Evolutionary conservation across 2,113 vertebrate species (phyloP).

Genomic region (Tympanuchus pallidicinctus): DNA sequence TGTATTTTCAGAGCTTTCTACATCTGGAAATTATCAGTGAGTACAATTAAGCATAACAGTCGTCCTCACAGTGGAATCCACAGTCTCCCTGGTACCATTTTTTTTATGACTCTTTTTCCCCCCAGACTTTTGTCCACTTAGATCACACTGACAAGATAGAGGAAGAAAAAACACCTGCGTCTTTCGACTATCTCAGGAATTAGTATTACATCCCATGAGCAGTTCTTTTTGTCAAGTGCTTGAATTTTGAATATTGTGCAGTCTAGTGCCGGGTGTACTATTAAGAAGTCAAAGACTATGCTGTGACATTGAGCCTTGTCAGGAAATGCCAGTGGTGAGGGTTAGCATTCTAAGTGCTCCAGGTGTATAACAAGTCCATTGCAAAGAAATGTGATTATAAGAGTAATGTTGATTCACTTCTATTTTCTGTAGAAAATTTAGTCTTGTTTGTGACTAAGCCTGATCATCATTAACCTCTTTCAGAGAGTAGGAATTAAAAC

Average conservation of each 20-base stretch:
- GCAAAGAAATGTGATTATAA: not conserved
- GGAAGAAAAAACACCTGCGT: not conserved
- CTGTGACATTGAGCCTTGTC: not conserved
- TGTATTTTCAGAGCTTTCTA: not conserved
- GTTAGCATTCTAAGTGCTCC: not conserved
- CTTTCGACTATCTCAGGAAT: not conserved
- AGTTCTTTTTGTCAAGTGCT: not conserved
- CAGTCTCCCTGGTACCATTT: not conserved
- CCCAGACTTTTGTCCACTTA: not conserved
- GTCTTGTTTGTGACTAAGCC: not conserved
- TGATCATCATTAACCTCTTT: not conserved
- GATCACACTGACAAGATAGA: not conserved
- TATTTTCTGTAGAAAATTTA: not conserved
- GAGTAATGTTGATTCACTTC: not conserved
- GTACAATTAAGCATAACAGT: not conserved
- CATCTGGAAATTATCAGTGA: not conserved
- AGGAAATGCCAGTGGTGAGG: not conserved
- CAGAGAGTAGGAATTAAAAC: not conserved
- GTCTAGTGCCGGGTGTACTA: fast-evolving
- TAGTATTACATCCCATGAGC: not conserved
- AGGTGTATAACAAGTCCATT: not conserved
- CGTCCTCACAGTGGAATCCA: not conserved
- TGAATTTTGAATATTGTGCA: not conserved
- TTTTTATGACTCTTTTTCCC: not conserved
- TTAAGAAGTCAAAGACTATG: constrained; percentile 23